Evolutionary conservation across 2,113 vertebrate genomes (phyloP), one percentile per base, ranked within the genome.

Genomic region (Paramisgurnus dabryanus): DNA sequence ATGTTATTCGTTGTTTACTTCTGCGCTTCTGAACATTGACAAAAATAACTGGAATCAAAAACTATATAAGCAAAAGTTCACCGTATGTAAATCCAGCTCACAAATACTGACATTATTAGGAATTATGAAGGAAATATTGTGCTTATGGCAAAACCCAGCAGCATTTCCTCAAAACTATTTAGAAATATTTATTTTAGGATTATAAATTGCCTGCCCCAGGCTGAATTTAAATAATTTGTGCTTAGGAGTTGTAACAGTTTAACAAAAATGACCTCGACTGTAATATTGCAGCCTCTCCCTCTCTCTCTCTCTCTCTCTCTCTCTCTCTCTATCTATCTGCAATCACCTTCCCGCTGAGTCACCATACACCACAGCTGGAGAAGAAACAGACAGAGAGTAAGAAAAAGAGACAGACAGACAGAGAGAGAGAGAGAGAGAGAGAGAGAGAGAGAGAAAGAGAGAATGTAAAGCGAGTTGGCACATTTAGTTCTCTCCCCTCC

Each of bases 151-250:
- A 86, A 89, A 80, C 88, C 84, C 87, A 89, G 86, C 87, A 89
- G 88, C 85, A 86, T 88, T 91, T 88, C 88, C 22, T 90, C 86
- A 86, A 88, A 91, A 89, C 85, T 86, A 78, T 87, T 84, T 9
- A 75, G 75, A 87, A 90, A 92, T 90, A 89, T 84, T 88, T 91
- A 92, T 90, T 89, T 91, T 87, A 92, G 91, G 90, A 85, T 93
- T 90, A 92, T 92, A 85, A 88, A 87, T 87, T 84, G 80, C 80
- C 83, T 82, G 88, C 92, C 90, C 85, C 80, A 85, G 91, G 91
- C 87, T 78, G 89, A 85, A 89, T 89, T 81, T 84, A 82, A 85
- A 82, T 86, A 83, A 87, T 89, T 89, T 86, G 86, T 87, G 84
- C 82, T 76, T 84, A 82, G 84, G 84, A 80, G 85, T 89, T 86